Evolutionary conservation across 1,140 invertebrate species (phyloP), one percentile per base, ranked within the genome.

Genomic region (Galleria mellonella): DNA sequence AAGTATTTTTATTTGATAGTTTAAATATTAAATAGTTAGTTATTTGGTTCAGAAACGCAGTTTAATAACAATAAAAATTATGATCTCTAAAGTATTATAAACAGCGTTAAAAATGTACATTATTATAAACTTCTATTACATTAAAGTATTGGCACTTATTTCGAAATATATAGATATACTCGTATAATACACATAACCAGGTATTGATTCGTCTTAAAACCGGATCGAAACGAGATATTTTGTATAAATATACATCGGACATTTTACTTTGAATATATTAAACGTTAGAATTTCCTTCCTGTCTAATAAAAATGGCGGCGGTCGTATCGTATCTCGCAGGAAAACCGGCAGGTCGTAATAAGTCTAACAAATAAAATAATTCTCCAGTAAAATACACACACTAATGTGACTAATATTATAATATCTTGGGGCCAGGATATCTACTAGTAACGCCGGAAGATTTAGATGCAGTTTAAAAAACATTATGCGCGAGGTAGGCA

Each of bases 361-460:
- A 82, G 69, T 82, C 68, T 73, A 66, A 73, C 66, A 67, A 75
- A 84, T 83, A 82, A 79, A 82, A 84, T 84, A 78, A 82, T 82
- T 81, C 70, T 60, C 61, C 63, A 55, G 67, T 72, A 64, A 78
- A 78, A 68, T 84, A 82, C 63, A 75, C 68, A 75, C 68, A 75
- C 75, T 82, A 82, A 82, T 84, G 76, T 76, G 71, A 81, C 74
- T 78, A 82, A 84, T 84, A 82, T 82, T 77, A 69, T 81, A 84
- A 81, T 81, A 79, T 72, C 75, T 65, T 64, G 64, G 53, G 56
- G 44, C 55, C 68, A 73, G 73, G 71, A 73, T 63, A 72, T 76
- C 74, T 81, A 72, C 72, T 77, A 77, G 68, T 68, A 70, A 71
- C 66, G 70, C 62, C 55, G 60, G 65, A 62, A 82, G 76, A 82